Evolutionary conservation across 1,140 invertebrate species (phyloP).

Genomic region (Coenobita brevimanus): DNA sequence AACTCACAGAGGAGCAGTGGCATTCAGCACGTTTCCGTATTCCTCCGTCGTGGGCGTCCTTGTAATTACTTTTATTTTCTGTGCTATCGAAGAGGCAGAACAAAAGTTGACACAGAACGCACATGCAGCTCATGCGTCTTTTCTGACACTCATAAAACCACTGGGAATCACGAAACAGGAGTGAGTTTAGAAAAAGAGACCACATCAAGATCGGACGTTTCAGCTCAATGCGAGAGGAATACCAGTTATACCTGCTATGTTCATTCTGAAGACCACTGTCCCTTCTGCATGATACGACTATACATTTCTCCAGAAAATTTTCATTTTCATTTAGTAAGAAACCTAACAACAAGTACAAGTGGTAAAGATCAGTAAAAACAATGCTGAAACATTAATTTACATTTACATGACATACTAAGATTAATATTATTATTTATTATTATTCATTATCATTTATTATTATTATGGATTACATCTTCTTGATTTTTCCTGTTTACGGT

Average conservation of each 20-base stretch:
- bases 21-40: constrained; percentile 17
- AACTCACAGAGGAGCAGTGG: constrained; percentile 51
- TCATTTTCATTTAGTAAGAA: constrained; percentile 44
- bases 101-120: too few relatives aligned
- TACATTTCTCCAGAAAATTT: constrained; percentile 40
- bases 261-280: constrained; percentile 37
- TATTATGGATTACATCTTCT: constrained; percentile 48
- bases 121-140: too few relatives aligned
- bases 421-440: too few relatives aligned
- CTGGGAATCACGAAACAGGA: too few relatives aligned
- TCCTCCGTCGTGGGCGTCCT: too few relatives aligned
- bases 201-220: background rate
- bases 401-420: constrained; percentile 54
- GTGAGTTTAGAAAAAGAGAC: constrained; percentile 5
- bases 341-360: constrained; percentile 57
- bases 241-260: too few relatives aligned
- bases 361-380: constrained; percentile 51
- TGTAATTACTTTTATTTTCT: too few relatives aligned
- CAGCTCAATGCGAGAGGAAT: background rate
- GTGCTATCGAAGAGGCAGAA: too few relatives aligned
- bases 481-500: constrained; percentile 15
- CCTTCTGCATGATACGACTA: constrained; percentile 27
- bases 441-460: too few relatives aligned
- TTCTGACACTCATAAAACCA: too few relatives aligned
- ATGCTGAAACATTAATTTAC: constrained; percentile 53